Evolutionary conservation across 2,113 vertebrate species (phyloP).

Genomic region (Pteronura brasiliensis): DNA sequence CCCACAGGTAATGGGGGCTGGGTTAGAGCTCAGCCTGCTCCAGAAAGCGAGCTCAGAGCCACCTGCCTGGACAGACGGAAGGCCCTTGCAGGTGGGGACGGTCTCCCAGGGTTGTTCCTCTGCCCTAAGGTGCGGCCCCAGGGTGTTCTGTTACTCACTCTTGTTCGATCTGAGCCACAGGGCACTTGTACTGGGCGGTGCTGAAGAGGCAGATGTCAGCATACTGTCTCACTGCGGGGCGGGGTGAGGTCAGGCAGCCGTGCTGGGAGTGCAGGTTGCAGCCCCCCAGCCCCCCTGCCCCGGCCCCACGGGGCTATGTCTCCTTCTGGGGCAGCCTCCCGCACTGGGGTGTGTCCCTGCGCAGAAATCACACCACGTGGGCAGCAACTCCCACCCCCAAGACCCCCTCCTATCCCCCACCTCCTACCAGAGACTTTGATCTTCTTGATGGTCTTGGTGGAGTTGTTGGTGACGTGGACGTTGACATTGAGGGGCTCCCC

Average conservation of each 20-base stretch:
- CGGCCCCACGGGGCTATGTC: rapidly evolving
- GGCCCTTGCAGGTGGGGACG: neutral
- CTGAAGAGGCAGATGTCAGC: conserved; percentile 96
- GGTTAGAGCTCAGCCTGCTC: neutral
- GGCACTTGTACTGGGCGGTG: conserved; percentile 95
- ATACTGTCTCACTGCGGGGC: conserved; percentile 90
- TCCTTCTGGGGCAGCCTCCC: neutral
- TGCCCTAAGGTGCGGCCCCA: neutral
- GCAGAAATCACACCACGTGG: neutral
- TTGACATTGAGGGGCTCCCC: conserved; percentile 93
- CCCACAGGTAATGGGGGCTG: neutral
- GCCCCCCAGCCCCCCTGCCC: too few relatives aligned
- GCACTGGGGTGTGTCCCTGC: neutral
- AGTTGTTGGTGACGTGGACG: conserved; percentile 95
- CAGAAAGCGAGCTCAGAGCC: neutral
- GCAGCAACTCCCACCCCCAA: neutral
- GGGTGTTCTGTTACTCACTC: conserved; percentile 84
- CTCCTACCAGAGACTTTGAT: conserved; percentile 90
- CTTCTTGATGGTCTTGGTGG: conserved; percentile 92
- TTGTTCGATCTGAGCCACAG: conserved; percentile 91
- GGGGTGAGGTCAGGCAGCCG: conserved; percentile 56
- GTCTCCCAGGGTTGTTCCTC: neutral
- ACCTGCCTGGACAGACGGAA: neutral
- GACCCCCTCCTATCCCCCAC: neutral
- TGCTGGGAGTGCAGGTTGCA: conserved; percentile 77